These are phyloP conservation scores for Pycnonotus jocosus DNA, from an alignment of 2,113 vertebrate genomes.

Conservation along the genomic window DNA sequence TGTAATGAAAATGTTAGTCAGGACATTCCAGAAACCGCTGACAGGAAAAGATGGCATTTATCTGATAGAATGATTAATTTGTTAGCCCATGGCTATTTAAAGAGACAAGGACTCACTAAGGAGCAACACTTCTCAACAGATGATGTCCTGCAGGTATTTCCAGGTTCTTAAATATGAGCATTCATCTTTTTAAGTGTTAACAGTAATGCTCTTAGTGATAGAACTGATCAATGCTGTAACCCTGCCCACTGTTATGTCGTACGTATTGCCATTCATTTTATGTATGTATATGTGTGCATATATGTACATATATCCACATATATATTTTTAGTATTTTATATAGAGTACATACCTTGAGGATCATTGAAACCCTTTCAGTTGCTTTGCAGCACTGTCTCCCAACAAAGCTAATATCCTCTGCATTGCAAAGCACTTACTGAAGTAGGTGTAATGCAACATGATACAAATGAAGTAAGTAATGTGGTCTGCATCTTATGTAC, in stretches of 20 bases:
- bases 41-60: not conserved
- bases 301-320: conserved; percentile 67
- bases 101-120: not conserved
- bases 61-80: not conserved
- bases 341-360: conserved; percentile 77
- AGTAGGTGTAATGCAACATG: not conserved
- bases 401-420: conserved; percentile 12
- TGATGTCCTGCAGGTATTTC: conserved; percentile 14
- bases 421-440: not conserved
- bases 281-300: conserved; percentile 74
- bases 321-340: conserved; percentile 66
- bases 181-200: not conserved
- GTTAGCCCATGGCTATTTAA: not conserved
- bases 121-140: not conserved
- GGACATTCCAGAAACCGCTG: not conserved
- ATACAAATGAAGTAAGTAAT: not conserved
- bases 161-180: not conserved
- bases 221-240: conserved; percentile 21
- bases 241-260: conserved; percentile 63
- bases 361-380: conserved; percentile 52
- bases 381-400: not conserved
- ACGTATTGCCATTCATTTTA: conserved; percentile 68
- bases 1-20: not conserved
- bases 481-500: conserved; percentile 74
- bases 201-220: conserved; percentile 19